Evolutionary conservation across 2,113 vertebrate genomes (phyloP), one percentile per base, ranked within the genome.

Genomic region (Prietella phreatophila): DNA sequence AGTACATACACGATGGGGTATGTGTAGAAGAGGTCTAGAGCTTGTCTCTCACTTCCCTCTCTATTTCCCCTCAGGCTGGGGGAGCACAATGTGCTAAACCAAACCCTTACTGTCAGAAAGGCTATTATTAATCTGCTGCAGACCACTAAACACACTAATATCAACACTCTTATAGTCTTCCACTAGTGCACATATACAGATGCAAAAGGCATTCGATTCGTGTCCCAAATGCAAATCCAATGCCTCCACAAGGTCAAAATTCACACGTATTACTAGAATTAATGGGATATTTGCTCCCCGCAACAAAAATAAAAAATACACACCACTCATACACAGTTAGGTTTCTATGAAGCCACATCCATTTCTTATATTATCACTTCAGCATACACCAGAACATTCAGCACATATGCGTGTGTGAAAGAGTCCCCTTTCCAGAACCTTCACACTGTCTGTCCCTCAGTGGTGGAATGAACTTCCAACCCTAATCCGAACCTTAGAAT

Each of bases 1-100:
- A 89, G 87, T 84, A 47, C 50, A 87, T 84, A 85, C 42, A 92
- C 92, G 92, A 92, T 85, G 86, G 88, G 76, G 92, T 90, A 90
- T 92, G 89, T 94, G 92, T 94, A 92, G 92, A 94, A 93, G 53
- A 76, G 92, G 91, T 91, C 90, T 91, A 93, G 87, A 83, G 80
- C 82, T 82, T 94, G 90, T 93, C 90, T 95, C 93, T 95, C 95
- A 95, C 94, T 96, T 96, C 95, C 95, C 93, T 93, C 93, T 92
- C 65, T 85, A 94, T 94, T 96, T 96, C 95, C 95, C 93, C 94
- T 95, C 92, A 93, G 90, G 92, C 94, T 87, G 87, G 93, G 92
- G 93, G 92, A 94, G 91, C 87, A 69, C 91, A 83, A 91, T 91
- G 94, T 93, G 94, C 91, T 93, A 95, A 95, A 95, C 94, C 93